Base-by-base conservation (phyloP, 2,113 vertebrate species). In the Bothrops jararaca region DNA sequence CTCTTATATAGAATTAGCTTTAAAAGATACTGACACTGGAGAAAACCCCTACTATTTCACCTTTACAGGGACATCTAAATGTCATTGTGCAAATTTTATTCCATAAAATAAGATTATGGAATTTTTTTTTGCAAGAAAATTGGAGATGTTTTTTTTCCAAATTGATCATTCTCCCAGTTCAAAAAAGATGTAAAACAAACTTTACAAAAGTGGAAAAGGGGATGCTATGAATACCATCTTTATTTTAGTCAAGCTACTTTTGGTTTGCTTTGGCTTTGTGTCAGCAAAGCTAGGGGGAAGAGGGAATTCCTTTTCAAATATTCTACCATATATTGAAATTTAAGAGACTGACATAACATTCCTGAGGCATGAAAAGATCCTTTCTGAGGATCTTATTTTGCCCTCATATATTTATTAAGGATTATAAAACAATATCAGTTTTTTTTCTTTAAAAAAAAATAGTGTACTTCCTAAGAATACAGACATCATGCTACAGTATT, bases 41-140 rank as follows among this genome's bases (percentile, higher is more conserved):
- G 56, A 92, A 90, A 96, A 88, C 50, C 92, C 85, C 58, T 94
- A 92, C 12, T 95, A 91, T 94, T 94, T 92, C 54, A 93, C 69
- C 91, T 93, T 93, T 95, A 93, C 58, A 94, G 91, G 56, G 22
- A 50, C 92, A 95, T 64, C 53, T 94, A 90, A 24, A 94, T 60
- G 89, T 88, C 39, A 92, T 91, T 94, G 54, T 94, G 86, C 0
- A 1, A 92, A 54, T 93, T 69, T 50, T 53, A 88, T 64, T 91
- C 92, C 3, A 90, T 88, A 91, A 54, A 53, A 64, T 94, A 90
- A 95, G 94, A 92, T 89, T 92, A 91, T 92, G 90, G 86, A 56
- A 42, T 64, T 91, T 56, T 24, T 56, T 24, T 45, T 91, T 92
- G 34, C 93, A 93, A 91, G 42, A 86, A 48, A 80, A 56, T 39